A percentile compares a stretch with the other conserved stretches of the same genome.
Evolutionary conservation across 2,797 vertebrate genomes (phyloP).

Genomic region (Antrozous pallidus): DNA sequence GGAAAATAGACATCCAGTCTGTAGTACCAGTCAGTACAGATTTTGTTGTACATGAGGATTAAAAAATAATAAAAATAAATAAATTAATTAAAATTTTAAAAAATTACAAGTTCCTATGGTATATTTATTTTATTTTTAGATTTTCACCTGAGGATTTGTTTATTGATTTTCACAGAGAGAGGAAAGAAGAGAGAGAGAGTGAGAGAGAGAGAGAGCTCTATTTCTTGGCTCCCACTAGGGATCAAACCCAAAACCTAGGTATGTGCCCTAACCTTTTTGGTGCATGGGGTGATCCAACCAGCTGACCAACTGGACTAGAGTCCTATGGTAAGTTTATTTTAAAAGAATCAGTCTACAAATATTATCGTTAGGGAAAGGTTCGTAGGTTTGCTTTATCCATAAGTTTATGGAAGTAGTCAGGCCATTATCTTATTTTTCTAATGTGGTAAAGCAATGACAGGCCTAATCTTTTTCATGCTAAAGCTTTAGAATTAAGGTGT

Average conservation of each 20-base stretch:
- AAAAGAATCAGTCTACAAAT: slow-evolving; percentile 15
- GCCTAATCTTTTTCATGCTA: not conserved
- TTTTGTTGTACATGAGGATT: not conserved
- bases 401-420: not conserved
- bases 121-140: no score
- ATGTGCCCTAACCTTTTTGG: no score
- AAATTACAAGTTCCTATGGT: not conserved
- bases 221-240: no score
- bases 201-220: no score
- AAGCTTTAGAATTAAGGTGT: not conserved
- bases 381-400: not conserved
- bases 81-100: not conserved
- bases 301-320: no score
- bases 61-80: not conserved
- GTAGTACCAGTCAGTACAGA: not conserved
- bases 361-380: not conserved
- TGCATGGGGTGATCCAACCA: no score
- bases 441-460: not conserved
- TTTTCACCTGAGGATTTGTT: no score
- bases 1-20: not conserved
- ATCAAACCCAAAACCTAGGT: no score
- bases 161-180: not conserved
- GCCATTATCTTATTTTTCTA: not conserved
- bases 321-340: not conserved
- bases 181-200: no score